phyloP scores from a whole-genome alignment of 2,113 vertebrate species.

The Heloderma charlesbogerti region DNA sequence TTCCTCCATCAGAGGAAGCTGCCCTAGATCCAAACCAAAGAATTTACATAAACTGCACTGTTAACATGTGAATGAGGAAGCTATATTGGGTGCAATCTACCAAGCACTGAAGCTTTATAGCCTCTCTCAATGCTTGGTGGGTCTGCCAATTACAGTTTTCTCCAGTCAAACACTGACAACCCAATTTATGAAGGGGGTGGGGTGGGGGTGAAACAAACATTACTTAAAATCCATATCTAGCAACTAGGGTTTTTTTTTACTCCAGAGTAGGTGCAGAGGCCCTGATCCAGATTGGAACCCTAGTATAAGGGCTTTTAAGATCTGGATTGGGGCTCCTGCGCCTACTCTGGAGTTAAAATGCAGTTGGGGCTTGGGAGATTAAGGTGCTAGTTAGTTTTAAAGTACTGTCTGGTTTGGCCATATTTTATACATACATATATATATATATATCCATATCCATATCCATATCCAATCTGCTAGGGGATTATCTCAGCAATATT shows the following conservation, averaged over 20 bases:
- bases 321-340: no score
- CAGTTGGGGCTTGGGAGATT: no score
- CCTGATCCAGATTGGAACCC: no score
- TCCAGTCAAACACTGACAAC: conserved; percentile 41
- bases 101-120: not conserved
- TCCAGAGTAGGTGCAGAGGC: no score
- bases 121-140: not conserved
- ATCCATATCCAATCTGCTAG: conserved; percentile 40
- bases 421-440: not conserved
- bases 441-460: no score
- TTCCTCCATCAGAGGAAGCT: not conserved
- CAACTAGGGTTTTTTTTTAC: no score
- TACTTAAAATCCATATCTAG: no score
- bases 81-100: conserved; percentile 41
- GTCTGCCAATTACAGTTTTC: conserved; percentile 44
- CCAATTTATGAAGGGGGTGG: not conserved
- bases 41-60: conserved; percentile 36
- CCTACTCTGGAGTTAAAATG: no score
- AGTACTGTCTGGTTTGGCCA: no score
- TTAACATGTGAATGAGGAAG: conserved; percentile 46
- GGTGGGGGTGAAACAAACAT: no score
- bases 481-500: not conserved
- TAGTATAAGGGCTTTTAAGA: no score
- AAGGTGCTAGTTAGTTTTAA: no score
- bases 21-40: not conserved